Evolutionary conservation across 2,113 vertebrate species (phyloP).

Genomic region (Tretioscincus oriximinensis): DNA sequence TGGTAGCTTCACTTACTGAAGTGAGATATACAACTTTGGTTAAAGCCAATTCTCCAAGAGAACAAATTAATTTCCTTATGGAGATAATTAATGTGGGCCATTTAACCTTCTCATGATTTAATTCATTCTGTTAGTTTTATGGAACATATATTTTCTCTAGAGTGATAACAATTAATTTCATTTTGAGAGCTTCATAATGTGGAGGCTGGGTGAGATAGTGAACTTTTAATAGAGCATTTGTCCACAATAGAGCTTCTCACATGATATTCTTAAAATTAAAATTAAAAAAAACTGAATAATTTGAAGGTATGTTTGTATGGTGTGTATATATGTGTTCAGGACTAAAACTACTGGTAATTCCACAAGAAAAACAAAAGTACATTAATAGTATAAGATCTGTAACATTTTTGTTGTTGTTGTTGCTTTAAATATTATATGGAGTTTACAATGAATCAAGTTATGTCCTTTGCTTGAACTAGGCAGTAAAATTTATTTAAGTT

Average conservation of each 20-base stretch:
- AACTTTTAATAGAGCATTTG: constrained; percentile 6
- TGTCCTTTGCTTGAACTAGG: too few relatives aligned
- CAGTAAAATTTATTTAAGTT: too few relatives aligned
- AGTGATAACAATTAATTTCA: constrained; percentile 31
- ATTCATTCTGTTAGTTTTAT: constrained; percentile 35
- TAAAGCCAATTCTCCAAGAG: constrained; percentile 13
- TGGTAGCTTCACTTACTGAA: background rate
- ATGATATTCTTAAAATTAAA: background rate
- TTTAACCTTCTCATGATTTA: constrained; percentile 30
- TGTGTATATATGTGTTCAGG: background rate
- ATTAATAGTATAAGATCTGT: background rate
- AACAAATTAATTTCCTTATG: constrained; percentile 31
- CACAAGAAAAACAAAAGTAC: background rate
- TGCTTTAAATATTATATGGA: too few relatives aligned
- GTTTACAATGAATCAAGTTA: too few relatives aligned
- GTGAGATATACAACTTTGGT: background rate
- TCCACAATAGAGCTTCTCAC: background rate
- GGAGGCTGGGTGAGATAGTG: background rate
- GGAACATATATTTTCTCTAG: constrained; percentile 31
- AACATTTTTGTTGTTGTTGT: too few relatives aligned
- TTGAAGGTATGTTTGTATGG: background rate
- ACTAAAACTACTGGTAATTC: background rate
- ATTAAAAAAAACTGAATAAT: too few relatives aligned
- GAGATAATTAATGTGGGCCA: constrained; percentile 26
- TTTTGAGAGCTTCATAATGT: constrained; percentile 21